These are phyloP conservation scores for Crotalus viridis DNA, from an alignment of 2,113 vertebrate genomes.

Conservation along the genomic window DNA sequence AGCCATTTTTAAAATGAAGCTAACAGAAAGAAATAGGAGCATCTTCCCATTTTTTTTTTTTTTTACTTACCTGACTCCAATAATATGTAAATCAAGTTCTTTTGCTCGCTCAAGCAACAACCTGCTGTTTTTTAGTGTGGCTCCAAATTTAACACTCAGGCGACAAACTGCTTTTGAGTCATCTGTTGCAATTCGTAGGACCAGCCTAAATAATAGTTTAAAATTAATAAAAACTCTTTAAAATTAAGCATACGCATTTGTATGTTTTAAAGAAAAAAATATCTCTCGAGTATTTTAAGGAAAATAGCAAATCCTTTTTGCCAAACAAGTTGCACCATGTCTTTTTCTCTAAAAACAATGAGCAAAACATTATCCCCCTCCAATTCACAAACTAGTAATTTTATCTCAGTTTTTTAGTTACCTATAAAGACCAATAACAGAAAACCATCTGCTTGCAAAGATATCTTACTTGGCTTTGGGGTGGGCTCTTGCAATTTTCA, in stretches of 20 bases:
- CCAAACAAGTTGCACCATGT: not conserved
- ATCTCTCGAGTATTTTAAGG: not conserved
- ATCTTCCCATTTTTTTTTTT: not conserved
- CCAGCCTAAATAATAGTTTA: conserved; percentile 73
- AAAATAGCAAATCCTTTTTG: not conserved
- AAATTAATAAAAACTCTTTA: not conserved
- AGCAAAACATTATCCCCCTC: too few species aligned
- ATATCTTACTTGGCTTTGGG: conserved; percentile 90
- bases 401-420: not conserved
- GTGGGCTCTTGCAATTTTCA: conserved; percentile 92
- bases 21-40: accelerated
- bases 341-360: not conserved
- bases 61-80: conserved; percentile 84
- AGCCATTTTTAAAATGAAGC: not conserved
- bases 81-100: conserved; percentile 85
- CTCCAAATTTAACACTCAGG: conserved; percentile 95
- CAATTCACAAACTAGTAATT: not conserved
- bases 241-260: not conserved
- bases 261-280: not conserved
- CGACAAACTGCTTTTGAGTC: conserved; percentile 94
- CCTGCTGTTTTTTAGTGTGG: conserved; percentile 86
- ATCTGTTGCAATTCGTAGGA: conserved; percentile 93
- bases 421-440: not conserved
- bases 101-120: conserved; percentile 88
- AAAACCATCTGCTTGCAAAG: not conserved